Base-by-base conservation (phyloP, 2,888 invertebrate genomes). In the Meghimatium bilineatum region DNA sequence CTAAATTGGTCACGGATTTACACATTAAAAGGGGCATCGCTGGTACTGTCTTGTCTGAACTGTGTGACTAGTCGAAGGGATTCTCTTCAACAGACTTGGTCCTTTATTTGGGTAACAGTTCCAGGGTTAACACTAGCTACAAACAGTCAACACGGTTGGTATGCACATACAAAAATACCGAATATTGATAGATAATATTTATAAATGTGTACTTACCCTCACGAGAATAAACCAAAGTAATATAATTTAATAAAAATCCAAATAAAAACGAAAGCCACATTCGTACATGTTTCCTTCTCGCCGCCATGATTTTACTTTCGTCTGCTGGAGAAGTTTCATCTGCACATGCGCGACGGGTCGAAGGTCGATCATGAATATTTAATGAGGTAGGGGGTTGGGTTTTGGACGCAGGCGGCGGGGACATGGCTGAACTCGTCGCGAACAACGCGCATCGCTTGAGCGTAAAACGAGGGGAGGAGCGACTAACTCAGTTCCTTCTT, bases 271-370 rank as follows among this genome's bases (percentile, higher is more conserved):
- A 84, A 84, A 77, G 80, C 84, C 86, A 86, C 56, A 86, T 84
- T 26, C 84, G 44, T 38, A 82, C 72, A 82, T 84, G 86, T 82
- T 80, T 82, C 66, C 84, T 75, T 63, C 76, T 67, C 36, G 84
- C 82, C 84, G 86, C 86, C 86, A 86, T 86, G 86, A 86, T 86
- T 84, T 80, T 79, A 82, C 85, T 83, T 77, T 83, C 85, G 67
- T 66, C 66, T 79, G 38, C 80, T 80, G 74, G 75, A 67, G 66
- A 82, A 12, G 38, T 63, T 60, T 38, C 75, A 26, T 56, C 77
- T 82, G 82, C 82, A 77, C 82, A 82, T 82, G 82, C 82, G 82
- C 82, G 56, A 56, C 36, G 60, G 76, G 82, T 82, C 82, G 52
- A 77, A 82, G 82, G 82, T 82, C 60, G 71, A 67, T 77, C 71